Base-by-base conservation (phyloP, 2,888 invertebrate genomes). In the Patella depressa region DNA sequence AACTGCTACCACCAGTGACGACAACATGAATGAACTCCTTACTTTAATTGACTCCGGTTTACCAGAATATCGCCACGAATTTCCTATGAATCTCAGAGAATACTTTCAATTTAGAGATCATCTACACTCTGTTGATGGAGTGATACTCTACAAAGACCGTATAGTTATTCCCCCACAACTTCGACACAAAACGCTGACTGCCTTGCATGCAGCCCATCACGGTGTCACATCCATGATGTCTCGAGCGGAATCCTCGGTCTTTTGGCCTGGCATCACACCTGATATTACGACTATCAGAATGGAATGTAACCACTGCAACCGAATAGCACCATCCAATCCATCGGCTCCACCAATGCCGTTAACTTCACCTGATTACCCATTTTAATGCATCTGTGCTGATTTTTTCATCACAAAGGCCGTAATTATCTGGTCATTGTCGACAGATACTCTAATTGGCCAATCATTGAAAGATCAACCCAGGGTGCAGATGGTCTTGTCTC, bases 201-300 rank as follows among this genome's bases (percentile, higher is more conserved):
- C 81, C 7, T 77, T 82, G 24, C 81, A 82, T 69, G 70, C 82
- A 24, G 82, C 81, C 19, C 82, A 82, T 57, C 81, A 82, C 53
- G 81, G 81, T n/a, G 72, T 76, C n/a, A 55, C 82, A 11, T n/a
- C 74, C 15, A 82, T 80, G 79, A 73, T 17, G 15, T 24, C 81
- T 12, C 14, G 79, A 45, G 85, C 84, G 19, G 85, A 86, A 71
- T 57, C 79, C 11, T 82, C 83, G 17, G 77, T 85, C 0, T 84
- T 86, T 71, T 85, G 83, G 84, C 82, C 84, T 17, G 84, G 84
- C 14, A 84, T 85, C n/a, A 86, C 83, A 2, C 65, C 82, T n/a
- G 81, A 74, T 9, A 84, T 83, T 57, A 70, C 45, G 15, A 24
- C 19, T 11, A n/a, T 70, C 12, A 73, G 84, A 45, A 71, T 73